phyloP scores from a whole-genome alignment of 2,888 invertebrate species.

The Ommatoiulus sabulosus region DNA sequence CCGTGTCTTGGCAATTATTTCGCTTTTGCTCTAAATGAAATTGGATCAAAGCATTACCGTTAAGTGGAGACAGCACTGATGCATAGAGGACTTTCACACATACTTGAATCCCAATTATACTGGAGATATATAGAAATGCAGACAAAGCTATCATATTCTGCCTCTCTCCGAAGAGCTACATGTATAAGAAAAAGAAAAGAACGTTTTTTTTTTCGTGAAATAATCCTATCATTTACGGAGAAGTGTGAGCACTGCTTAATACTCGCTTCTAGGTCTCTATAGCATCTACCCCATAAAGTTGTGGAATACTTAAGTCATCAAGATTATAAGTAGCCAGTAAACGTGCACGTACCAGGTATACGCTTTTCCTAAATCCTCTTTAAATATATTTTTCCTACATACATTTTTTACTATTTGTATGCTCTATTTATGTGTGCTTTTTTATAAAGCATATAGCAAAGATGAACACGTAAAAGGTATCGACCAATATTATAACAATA shows the following conservation, averaged over 20 bases:
- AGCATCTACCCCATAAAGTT: background rate
- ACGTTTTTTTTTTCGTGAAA: background rate
- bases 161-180: too few species aligned
- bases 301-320: background rate
- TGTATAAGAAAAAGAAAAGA: too few species aligned
- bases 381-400: too few species aligned
- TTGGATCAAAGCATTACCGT: slow-evolving; percentile 8
- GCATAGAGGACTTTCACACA: background rate
- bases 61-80: slow-evolving; percentile 18
- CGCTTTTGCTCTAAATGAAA: background rate
- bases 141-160: background rate
- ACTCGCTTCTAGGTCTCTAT: background rate
- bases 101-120: slow-evolving; percentile 28
- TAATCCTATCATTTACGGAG: slow-evolving; percentile 12
- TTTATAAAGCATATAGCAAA: too few species aligned
- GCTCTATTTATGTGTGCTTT: too few species aligned
- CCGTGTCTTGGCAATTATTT: background rate
- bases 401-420: too few species aligned
- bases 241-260: background rate
- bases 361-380: too few species aligned
- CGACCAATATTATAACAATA: too few species aligned
- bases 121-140: background rate
- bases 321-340: too few species aligned
- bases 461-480: too few species aligned
- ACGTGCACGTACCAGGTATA: too few species aligned